phyloP scores from a whole-genome alignment of 2,797 vertebrate genomes.

The Sitta carolinensis region DNA sequence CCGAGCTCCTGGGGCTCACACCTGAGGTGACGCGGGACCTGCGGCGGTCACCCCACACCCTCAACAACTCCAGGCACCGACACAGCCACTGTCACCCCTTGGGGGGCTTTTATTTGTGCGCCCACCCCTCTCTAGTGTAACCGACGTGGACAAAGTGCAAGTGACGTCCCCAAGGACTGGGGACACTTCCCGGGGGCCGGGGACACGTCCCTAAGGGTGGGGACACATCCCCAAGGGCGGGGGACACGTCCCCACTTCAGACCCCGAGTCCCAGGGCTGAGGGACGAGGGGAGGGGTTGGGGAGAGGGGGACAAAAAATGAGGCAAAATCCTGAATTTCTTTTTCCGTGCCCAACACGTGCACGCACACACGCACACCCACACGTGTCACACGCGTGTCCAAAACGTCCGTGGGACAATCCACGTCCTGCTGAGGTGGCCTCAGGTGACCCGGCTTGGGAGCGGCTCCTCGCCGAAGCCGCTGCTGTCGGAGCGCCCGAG shows the following conservation, averaged over 20 bases:
- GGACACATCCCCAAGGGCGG: neutral
- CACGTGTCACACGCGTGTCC: neutral
- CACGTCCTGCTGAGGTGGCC: neutral
- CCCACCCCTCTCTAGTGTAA: neutral
- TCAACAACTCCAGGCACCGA: neutral
- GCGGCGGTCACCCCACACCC: neutral
- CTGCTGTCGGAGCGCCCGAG: too few species aligned
- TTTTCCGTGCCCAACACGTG: neutral
- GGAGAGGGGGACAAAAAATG: neutral
- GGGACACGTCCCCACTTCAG: neutral
- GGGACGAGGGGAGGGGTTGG: too few species aligned
- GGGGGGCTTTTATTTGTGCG: neutral
- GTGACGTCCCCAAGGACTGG: neutral
- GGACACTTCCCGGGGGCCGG: neutral
- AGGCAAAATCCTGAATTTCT: neutral
- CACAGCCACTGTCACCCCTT: fast-evolving
- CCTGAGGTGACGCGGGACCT: neutral
- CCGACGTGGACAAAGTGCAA: neutral
- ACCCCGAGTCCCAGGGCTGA: neutral
- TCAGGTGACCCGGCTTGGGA: neutral
- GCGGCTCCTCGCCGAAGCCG: too few species aligned
- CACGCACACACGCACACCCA: too few species aligned
- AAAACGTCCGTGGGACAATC: neutral
- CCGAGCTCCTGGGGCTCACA: too few species aligned
- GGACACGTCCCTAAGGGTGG: neutral